Evolutionary conservation across 2,113 vertebrate species (phyloP).

Genomic region (Cynocephalus volans): DNA sequence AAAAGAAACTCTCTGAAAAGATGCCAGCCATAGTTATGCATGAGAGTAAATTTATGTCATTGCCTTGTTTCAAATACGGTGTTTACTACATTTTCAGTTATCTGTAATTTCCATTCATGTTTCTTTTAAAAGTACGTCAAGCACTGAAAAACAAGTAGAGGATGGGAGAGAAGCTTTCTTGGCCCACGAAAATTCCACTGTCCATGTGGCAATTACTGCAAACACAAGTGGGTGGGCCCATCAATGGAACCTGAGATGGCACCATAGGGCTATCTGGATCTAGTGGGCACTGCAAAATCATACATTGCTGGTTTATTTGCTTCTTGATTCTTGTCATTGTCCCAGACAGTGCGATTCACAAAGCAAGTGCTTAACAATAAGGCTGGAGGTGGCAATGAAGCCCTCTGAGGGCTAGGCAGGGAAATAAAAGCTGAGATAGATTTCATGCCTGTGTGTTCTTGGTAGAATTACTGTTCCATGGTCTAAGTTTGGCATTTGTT

Average conservation of each 20-base stretch:
- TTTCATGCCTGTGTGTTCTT: constrained; percentile 65
- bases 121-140: background rate
- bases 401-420: background rate
- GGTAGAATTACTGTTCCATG: constrained; percentile 70
- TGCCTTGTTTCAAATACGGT: background rate
- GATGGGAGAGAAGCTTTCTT: background rate
- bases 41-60: background rate
- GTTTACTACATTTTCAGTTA: background rate
- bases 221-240: background rate
- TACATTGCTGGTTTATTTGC: background rate
- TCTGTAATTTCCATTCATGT: background rate
- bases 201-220: background rate
- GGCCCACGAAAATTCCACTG: background rate
- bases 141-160: background rate
- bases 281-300: background rate
- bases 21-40: background rate
- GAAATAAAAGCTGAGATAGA: constrained; percentile 57
- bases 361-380: background rate
- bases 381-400: background rate
- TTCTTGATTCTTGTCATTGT: background rate
- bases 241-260: background rate
- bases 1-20: background rate
- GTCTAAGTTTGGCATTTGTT: constrained; percentile 80
- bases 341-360: background rate
- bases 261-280: background rate